Conservation (phyloP, 1,140 invertebrate genomes). For the Schlechtendalia chinensis region DNA sequence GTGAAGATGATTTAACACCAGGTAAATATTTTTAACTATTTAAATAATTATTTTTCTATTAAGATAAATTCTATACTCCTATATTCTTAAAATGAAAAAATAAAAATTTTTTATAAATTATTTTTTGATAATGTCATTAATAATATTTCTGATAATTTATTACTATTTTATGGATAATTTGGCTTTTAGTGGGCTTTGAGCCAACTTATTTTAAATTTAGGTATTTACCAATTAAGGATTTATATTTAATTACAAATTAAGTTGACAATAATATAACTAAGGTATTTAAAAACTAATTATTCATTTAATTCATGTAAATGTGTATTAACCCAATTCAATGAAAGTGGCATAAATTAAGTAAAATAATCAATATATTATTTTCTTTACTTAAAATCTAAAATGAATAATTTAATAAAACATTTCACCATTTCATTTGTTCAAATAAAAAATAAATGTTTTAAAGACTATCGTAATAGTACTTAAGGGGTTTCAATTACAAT, state of each 20-base stretch:
- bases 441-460: no score
- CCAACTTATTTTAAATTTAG: conserved; percentile 11
- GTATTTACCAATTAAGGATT: neutral
- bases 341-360: no score
- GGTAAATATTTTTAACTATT: conserved; percentile 59
- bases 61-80: no score
- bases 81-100: no score
- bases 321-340: no score
- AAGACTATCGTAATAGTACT: no score
- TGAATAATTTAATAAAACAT: no score
- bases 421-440: no score
- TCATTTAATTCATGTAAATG: neutral
- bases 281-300: neutral
- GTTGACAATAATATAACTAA: neutral
- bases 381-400: no score
- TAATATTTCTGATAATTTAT: neutral
- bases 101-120: conserved; percentile 9
- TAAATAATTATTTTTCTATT: no score
- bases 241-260: neutral
- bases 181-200: neutral
- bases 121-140: conserved; percentile 25
- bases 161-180: neutral
- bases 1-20: conserved; percentile 79
- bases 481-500: no score
- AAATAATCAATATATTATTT: no score